Conservation (phyloP, 2,888 invertebrate genomes). For the Plebejus argus region DNA sequence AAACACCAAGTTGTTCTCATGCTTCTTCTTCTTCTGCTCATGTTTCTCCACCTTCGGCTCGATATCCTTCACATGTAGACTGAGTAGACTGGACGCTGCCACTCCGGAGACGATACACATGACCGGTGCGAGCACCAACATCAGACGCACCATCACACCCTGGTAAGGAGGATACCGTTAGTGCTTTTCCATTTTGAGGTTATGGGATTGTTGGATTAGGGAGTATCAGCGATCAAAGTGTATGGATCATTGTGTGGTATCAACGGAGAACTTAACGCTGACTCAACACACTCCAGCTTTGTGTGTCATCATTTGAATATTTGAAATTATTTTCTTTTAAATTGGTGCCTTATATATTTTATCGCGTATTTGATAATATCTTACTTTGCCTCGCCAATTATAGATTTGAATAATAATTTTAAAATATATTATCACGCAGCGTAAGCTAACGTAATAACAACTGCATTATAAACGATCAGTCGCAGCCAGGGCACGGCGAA, state of each 20-base stretch:
- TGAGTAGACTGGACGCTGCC: slow-evolving; percentile 91
- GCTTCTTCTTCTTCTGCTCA: slow-evolving; percentile 81
- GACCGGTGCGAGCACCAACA: slow-evolving; percentile 98
- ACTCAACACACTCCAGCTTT: slow-evolving; percentile 69
- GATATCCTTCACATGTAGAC: slow-evolving; percentile 92
- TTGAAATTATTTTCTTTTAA: too few relatives aligned
- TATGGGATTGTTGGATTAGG: background rate
- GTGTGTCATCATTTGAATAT: slow-evolving; percentile 58
- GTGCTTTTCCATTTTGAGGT: background rate
- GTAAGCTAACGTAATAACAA: too few relatives aligned
- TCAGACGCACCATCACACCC: slow-evolving; percentile 99
- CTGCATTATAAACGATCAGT: too few relatives aligned
- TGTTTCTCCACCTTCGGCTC: slow-evolving; percentile 86
- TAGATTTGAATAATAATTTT: too few relatives aligned
- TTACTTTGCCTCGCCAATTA: too few relatives aligned
- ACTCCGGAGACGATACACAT: slow-evolving; percentile 99
- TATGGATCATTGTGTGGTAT: slow-evolving; percentile 75
- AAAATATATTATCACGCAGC: too few relatives aligned
- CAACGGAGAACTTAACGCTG: slow-evolving; percentile 64
- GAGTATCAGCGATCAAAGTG: slow-evolving; percentile 84
- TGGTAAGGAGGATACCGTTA: slow-evolving; percentile 53
- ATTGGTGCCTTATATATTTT: too few relatives aligned
- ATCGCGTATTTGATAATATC: too few relatives aligned
- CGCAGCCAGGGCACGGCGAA: too few relatives aligned
- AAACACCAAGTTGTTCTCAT: slow-evolving; percentile 87